Conservation (phyloP, 2,797 vertebrate species). For the Spinus pinus region DNA sequence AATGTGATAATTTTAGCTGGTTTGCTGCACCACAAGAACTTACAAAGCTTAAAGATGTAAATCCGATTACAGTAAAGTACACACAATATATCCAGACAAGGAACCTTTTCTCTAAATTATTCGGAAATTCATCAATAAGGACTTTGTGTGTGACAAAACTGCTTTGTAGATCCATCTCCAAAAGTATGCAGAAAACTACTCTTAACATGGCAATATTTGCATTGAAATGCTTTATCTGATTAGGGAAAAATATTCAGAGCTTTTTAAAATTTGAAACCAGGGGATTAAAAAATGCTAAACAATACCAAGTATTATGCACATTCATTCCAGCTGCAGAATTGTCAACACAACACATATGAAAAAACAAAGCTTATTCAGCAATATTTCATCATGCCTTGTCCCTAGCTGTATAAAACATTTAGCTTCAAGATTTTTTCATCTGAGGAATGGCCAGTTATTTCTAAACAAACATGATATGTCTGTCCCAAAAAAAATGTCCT, state of each 20-base stretch:
- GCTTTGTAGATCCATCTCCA: conserved; percentile 41
- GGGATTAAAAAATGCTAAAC: conserved; percentile 33
- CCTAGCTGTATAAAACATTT: not conserved
- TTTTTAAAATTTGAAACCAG: conserved; percentile 22
- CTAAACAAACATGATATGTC: not conserved
- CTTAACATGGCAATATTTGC: conserved; percentile 49
- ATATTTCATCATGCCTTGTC: conserved; percentile 13
- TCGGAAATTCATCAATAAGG: conserved; percentile 61
- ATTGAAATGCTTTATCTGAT: conserved; percentile 48
- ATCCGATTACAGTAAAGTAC: conserved; percentile 65
- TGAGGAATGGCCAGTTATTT: not conserved
- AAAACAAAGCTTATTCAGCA: conserved; percentile 47
- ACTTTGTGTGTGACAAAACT: conserved; percentile 61
- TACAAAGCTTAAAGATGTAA: conserved; percentile 55
- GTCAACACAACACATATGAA: conserved; percentile 17
- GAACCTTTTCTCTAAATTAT: conserved; percentile 57
- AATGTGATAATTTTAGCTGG: conserved; percentile 23
- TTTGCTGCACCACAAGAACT: conserved; percentile 12
- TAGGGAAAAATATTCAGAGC: conserved; percentile 28
- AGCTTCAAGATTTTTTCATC: not conserved
- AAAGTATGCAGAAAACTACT: conserved; percentile 51
- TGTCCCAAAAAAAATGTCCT: not conserved
- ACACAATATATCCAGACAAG: conserved; percentile 63
- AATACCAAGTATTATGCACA: not conserved
- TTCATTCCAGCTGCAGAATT: conserved; percentile 40